These are phyloP conservation scores for Bimastos eiseni DNA, from an alignment of 2,888 invertebrate genomes.

Conservation along the genomic window DNA sequence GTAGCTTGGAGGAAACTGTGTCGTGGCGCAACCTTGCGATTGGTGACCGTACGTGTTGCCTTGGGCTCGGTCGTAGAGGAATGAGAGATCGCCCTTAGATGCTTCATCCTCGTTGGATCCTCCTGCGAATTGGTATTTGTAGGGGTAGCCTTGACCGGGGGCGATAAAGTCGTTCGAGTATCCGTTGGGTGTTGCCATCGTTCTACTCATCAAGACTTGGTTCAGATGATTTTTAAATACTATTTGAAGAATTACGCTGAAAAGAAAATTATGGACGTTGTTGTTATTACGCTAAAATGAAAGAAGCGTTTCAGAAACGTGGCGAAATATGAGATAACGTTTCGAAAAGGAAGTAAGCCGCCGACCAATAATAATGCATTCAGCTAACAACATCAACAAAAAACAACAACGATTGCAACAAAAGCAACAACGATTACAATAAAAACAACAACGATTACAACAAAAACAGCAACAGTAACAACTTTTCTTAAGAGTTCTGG, in stretches of 20 bases:
- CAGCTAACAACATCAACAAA: no score
- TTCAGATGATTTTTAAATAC: not conserved
- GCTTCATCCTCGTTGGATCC: not conserved
- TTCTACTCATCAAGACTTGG: not conserved
- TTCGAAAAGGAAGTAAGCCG: no score
- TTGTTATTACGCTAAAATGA: no score
- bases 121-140: not conserved
- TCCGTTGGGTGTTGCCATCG: not conserved
- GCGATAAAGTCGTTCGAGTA: not conserved
- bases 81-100: not conserved
- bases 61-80: not conserved
- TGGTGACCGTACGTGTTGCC: not conserved
- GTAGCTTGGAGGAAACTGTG: not conserved
- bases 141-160: not conserved
- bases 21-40: not conserved
- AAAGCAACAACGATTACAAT: no score
- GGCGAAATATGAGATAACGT: no score
- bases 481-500: no score
- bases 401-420: no score
- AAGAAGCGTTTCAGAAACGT: not conserved
- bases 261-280: not conserved
- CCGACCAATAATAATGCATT: no score
- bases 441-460: no score
- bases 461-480: no score
- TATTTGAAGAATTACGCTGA: not conserved